phyloP scores from a whole-genome alignment of 2,797 vertebrate species.

The Lerista edwardsae region DNA sequence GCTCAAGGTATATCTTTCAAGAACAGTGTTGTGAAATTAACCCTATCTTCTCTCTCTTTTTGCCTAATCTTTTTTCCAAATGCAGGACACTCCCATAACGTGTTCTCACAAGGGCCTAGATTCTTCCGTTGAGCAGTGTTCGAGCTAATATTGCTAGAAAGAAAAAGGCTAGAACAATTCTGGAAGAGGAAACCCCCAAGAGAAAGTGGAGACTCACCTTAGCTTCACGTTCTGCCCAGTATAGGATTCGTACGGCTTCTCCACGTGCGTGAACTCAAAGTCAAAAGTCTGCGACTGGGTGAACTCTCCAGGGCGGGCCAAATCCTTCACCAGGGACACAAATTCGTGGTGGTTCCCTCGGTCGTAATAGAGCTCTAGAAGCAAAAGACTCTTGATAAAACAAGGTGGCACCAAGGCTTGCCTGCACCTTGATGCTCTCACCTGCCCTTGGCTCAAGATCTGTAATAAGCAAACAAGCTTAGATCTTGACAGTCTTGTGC shows the following conservation, averaged over 20 bases:
- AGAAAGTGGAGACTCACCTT: conserved; percentile 77
- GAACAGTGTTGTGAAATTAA: too few relatives aligned
- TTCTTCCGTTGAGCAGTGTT: too few relatives aligned
- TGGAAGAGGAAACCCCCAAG: not conserved
- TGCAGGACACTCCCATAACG: too few relatives aligned
- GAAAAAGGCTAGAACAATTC: not conserved
- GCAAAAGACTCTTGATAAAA: conserved; percentile 44
- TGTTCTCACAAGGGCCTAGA: not conserved
- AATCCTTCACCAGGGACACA: conserved; percentile 96
- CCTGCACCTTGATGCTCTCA: not conserved
- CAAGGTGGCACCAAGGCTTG: not conserved
- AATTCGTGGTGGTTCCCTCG: conserved; percentile 98
- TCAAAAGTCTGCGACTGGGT: conserved; percentile 95
- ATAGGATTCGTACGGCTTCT: conserved; percentile 98
- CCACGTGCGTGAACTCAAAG: conserved; percentile 98
- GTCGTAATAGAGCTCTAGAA: conserved; percentile 94
- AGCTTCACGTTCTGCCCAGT: conserved; percentile 98
- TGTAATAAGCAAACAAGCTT: too few relatives aligned
- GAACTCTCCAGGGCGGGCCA: conserved; percentile 94
- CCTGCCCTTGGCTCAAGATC: not conserved
- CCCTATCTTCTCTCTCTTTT: too few relatives aligned
- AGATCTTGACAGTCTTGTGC: too few relatives aligned
- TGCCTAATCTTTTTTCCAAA: too few relatives aligned
- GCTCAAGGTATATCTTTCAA: too few relatives aligned
- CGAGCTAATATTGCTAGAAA: not conserved